Conservation (phyloP, 2,888 invertebrate genomes). For the Sesia bembeciformis region DNA sequence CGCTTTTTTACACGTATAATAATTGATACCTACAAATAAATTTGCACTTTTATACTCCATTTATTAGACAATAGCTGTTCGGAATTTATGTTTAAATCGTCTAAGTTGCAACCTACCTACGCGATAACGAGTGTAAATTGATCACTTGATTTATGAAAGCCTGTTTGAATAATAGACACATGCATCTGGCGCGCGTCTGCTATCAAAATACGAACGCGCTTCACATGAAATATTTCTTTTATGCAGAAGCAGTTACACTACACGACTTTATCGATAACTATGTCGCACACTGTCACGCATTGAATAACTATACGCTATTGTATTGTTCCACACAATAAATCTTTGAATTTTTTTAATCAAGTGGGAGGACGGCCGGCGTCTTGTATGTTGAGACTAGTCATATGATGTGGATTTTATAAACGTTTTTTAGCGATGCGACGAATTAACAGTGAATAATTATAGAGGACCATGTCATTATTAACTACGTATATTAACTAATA, state of each 20-base stretch:
- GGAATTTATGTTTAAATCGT: slow-evolving; percentile 34
- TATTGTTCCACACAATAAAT: slow-evolving; percentile 15
- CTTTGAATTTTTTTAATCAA: background rate
- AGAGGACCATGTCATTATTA: too few species aligned
- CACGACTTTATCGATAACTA: slow-evolving; percentile 16
- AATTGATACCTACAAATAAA: too few species aligned
- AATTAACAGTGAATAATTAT: too few species aligned
- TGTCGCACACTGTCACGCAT: slow-evolving; percentile 27
- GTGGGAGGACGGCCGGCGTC: slow-evolving; percentile 1
- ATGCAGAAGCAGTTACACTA: slow-evolving; percentile 15
- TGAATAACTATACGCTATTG: slow-evolving; percentile 30
- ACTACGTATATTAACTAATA: too few species aligned
- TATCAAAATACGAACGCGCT: slow-evolving; percentile 16
- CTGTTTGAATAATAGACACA: slow-evolving; percentile 35
- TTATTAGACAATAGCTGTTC: slow-evolving; percentile 4
- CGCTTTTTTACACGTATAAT: too few species aligned
- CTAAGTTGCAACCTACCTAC: slow-evolving; percentile 38
- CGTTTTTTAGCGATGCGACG: too few species aligned
- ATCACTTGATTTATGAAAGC: slow-evolving; percentile 36
- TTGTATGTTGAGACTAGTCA: background rate
- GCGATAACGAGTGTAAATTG: slow-evolving; percentile 30
- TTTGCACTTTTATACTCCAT: too few species aligned
- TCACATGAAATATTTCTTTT: slow-evolving; percentile 15
- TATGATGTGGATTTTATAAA: too few species aligned
- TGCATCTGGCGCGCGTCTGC: slow-evolving; percentile 9